Conservation (phyloP, 2,888 invertebrate species). For the Hydrotaea diabolus region DNA sequence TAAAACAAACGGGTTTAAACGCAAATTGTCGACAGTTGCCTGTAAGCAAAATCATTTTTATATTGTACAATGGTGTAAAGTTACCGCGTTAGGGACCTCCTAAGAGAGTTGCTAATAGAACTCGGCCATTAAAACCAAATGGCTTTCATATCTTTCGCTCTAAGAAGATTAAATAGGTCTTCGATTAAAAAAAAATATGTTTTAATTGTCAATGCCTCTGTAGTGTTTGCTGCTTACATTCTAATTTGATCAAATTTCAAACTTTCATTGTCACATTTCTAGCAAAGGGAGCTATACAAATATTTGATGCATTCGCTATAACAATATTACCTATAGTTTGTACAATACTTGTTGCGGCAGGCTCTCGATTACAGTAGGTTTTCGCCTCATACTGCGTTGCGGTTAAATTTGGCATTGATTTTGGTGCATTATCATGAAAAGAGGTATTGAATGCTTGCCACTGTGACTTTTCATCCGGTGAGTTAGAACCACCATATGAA, state of each 20-base stretch:
- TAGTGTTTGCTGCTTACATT: not conserved
- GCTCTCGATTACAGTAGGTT: not conserved
- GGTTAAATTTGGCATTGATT: slow-evolving; percentile 48
- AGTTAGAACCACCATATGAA: slow-evolving; percentile 18
- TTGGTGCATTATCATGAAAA: slow-evolving; percentile 35
- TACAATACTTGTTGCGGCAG: slow-evolving; percentile 5
- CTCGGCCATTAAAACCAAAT: no score
- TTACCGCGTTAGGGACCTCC: no score
- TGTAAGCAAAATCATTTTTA: no score
- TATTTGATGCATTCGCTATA: slow-evolving; percentile 59
- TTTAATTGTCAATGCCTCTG: not conserved
- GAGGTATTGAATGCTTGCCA: slow-evolving; percentile 24
- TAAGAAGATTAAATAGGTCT: no score
- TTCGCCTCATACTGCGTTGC: not conserved
- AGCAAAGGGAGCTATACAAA: slow-evolving; percentile 44
- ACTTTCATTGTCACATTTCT: slow-evolving; percentile 30
- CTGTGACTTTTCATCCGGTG: slow-evolving; percentile 17
- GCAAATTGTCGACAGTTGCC: no score
- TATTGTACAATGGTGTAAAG: no score
- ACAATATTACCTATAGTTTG: slow-evolving; percentile 56
- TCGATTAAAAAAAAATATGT: no score
- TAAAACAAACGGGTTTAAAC: no score
- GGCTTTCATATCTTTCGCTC: no score
- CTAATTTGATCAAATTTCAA: not conserved
- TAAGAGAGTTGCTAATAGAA: no score